Percentiles rank a stretch among this genome's conserved stretches.
These are phyloP conservation scores for Xenopus borealis DNA, from an alignment of 2,113 vertebrate species.

Conservation along the genomic window DNA sequence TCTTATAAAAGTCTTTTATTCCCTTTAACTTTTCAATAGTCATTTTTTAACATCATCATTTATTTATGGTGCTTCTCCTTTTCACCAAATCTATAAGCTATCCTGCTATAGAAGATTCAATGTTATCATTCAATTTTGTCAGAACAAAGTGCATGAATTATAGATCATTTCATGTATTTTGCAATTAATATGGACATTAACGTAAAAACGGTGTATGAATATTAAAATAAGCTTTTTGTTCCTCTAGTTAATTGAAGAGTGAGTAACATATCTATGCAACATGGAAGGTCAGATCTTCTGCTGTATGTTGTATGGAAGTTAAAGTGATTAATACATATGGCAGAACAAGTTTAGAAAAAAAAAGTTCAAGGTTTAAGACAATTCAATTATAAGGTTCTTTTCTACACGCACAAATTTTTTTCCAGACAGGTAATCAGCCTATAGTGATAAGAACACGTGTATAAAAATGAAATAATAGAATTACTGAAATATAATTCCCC, in stretches of 20 bases:
- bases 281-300: neutral
- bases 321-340: slow-evolving; percentile 22
- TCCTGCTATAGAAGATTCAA: slow-evolving; percentile 39
- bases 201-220: slow-evolving; percentile 37
- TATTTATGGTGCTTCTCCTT: slow-evolving; percentile 13
- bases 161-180: slow-evolving; percentile 26
- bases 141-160: slow-evolving; percentile 2
- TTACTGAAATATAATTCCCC: too few relatives aligned
- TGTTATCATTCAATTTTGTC: slow-evolving; percentile 9
- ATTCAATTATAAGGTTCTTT: too few relatives aligned
- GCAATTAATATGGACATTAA: slow-evolving; percentile 25
- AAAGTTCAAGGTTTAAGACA: neutral
- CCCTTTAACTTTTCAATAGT: neutral
- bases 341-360: slow-evolving; percentile 2
- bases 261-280: slow-evolving; percentile 31
- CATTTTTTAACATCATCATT: neutral
- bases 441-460: too few relatives aligned
- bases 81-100: slow-evolving; percentile 4
- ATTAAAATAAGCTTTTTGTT: slow-evolving; percentile 40
- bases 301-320: slow-evolving; percentile 49
- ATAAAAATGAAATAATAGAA: too few relatives aligned
- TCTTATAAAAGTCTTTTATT: too few relatives aligned
- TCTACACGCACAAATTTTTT: too few relatives aligned
- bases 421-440: too few relatives aligned
- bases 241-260: slow-evolving; percentile 31